Percentiles rank a stretch among this genome's conserved stretches.
Conservation (phyloP, 2,888 invertebrate species). For the Asteroscopus sphinx region DNA sequence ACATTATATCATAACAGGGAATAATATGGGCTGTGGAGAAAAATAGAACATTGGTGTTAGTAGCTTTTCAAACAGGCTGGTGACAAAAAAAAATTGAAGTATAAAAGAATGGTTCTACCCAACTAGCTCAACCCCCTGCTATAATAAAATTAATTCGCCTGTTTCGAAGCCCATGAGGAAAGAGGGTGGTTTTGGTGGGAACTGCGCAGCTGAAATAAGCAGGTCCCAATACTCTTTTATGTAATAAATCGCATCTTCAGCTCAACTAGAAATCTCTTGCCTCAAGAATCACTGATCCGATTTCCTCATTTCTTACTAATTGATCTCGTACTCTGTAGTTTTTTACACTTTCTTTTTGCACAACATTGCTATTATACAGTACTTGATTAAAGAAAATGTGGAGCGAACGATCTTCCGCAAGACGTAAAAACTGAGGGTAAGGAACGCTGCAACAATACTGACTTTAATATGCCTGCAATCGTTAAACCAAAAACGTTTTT, state of each 20-base stretch:
- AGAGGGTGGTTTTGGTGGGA: too few relatives aligned
- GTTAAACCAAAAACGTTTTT: constrained; percentile 45
- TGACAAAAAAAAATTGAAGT: too few relatives aligned
- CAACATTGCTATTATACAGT: constrained; percentile 22
- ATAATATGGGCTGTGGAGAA: too few relatives aligned
- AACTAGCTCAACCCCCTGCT: too few relatives aligned
- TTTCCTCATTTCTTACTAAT: constrained; percentile 37
- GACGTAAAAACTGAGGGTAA: constrained; percentile 43
- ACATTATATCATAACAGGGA: constrained; percentile 9
- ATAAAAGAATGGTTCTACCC: too few relatives aligned
- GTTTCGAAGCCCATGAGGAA: too few relatives aligned
- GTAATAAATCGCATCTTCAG: too few relatives aligned
- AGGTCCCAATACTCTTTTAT: too few relatives aligned
- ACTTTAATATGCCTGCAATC: constrained; percentile 38
- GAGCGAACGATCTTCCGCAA: constrained; percentile 39
- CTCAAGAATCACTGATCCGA: constrained; percentile 14
- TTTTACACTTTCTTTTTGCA: constrained; percentile 27
- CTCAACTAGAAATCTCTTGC: constrained; percentile 8
- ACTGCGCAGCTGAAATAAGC: too few relatives aligned
- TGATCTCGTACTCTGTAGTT: constrained; percentile 29
- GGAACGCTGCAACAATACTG: constrained; percentile 30
- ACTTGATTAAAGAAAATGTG: constrained; percentile 36
- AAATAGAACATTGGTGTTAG: too few relatives aligned
- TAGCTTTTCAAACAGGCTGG: too few relatives aligned
- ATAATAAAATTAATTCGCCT: too few relatives aligned